Conservation (phyloP, 2,797 vertebrate genomes). For the Channallabes apus region DNA sequence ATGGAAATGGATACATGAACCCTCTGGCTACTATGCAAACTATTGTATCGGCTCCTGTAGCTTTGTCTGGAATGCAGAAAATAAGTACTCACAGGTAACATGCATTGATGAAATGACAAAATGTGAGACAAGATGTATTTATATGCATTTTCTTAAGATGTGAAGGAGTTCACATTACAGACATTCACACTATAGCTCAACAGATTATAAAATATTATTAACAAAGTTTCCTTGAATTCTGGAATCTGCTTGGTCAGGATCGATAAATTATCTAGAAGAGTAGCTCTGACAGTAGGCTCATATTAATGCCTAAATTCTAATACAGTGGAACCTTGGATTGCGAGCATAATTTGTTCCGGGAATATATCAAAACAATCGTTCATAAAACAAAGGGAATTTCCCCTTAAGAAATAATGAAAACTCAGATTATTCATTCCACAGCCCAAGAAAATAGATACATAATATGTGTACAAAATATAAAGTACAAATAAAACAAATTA, state of each 20-base stretch:
- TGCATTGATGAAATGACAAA: background rate
- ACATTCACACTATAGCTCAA: background rate
- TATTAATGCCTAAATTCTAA: too few species aligned
- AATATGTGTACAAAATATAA: too few species aligned
- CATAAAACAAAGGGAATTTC: too few species aligned
- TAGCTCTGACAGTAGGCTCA: too few species aligned
- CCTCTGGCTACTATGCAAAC: constrained; percentile 88
- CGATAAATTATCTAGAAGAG: background rate
- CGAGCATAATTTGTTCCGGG: too few species aligned
- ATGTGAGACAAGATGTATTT: background rate
- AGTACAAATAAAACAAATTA: too few species aligned
- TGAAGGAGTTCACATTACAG: background rate
- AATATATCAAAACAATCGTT: too few species aligned
- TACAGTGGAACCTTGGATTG: too few species aligned
- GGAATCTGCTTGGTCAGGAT: background rate
- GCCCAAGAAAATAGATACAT: too few species aligned
- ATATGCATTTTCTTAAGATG: background rate
- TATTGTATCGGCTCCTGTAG: constrained; percentile 92
- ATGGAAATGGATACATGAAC: constrained; percentile 94
- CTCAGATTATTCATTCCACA: too few species aligned
- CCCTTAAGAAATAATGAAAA: too few species aligned
- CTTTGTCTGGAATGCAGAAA: constrained; percentile 89
- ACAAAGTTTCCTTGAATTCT: background rate
- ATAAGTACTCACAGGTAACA: constrained; percentile 87
- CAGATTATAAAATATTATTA: background rate